Evolutionary conservation across 2,113 vertebrate genomes (phyloP).

Genomic region (Myxocyprinus asiaticus): DNA sequence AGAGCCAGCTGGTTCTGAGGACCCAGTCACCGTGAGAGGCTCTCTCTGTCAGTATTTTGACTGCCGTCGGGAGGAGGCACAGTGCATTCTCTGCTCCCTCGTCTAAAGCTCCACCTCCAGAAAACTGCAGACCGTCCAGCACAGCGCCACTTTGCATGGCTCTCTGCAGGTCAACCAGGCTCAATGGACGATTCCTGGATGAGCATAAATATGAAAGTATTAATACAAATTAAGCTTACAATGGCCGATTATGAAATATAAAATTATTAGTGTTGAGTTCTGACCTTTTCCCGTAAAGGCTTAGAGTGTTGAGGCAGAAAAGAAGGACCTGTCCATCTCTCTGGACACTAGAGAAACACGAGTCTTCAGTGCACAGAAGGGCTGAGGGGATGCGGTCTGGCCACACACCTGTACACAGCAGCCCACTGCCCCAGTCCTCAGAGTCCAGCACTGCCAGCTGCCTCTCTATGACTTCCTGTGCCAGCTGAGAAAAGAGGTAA

Average conservation of each 20-base stretch:
- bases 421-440: conserved; percentile 74
- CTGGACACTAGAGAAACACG: conserved; percentile 82
- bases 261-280: conserved; percentile 1
- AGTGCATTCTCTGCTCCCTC: conserved; percentile 74
- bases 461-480: conserved; percentile 80
- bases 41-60: conserved; percentile 84
- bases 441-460: conserved; percentile 78
- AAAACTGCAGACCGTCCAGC: conserved; percentile 79
- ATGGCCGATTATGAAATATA: background rate
- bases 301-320: conserved; percentile 87
- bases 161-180: conserved; percentile 83
- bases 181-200: conserved; percentile 83
- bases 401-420: conserved; percentile 90
- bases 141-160: conserved; percentile 77
- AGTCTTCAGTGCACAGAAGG: conserved; percentile 86
- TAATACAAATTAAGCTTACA: background rate
- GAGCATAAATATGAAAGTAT: background rate
- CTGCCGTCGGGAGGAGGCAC: conserved; percentile 79
- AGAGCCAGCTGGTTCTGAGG: conserved; percentile 89
- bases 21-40: conserved; percentile 91
- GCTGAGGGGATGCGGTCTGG: conserved; percentile 86
- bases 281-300: conserved; percentile 83
- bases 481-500: conserved; percentile 71
- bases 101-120: conserved; percentile 62
- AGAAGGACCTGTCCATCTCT: conserved; percentile 88